A percentile compares a stretch with the other conserved stretches of the same genome.
Evolutionary conservation across 2,113 vertebrate genomes (phyloP).

Genomic region (Parotia lawesii): DNA sequence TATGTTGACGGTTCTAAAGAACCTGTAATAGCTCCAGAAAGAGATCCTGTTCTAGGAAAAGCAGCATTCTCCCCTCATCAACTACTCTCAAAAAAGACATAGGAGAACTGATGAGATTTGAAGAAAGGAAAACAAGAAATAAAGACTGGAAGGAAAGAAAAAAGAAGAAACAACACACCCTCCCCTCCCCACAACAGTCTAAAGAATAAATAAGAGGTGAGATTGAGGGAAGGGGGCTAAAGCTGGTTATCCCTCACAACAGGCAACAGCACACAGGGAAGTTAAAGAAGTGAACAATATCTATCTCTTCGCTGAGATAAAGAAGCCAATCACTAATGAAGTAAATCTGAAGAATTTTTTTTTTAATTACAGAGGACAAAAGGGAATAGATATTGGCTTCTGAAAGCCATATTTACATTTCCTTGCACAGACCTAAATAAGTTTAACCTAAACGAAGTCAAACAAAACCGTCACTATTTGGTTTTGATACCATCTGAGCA

Average conservation of each 20-base stretch:
- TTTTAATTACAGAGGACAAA: background rate
- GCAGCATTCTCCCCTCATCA: background rate
- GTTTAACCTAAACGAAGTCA: background rate
- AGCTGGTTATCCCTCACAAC: background rate
- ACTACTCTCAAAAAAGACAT: background rate
- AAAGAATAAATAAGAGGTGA: background rate
- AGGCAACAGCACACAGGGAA: background rate
- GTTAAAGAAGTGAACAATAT: background rate
- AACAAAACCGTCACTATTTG: background rate
- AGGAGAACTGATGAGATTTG: background rate
- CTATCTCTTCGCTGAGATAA: background rate
- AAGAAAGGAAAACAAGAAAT: background rate
- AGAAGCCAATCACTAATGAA: background rate
- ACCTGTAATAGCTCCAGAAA: background rate
- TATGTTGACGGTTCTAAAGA: background rate
- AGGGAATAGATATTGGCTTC: background rate
- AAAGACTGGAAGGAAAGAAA: background rate
- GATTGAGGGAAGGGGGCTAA: background rate
- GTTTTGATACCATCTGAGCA: background rate
- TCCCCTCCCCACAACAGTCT: background rate
- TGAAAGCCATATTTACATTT: background rate
- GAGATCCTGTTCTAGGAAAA: background rate
- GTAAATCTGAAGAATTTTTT: background rate
- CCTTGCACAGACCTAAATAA: accelerated
- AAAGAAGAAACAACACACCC: background rate